phyloP scores from a whole-genome alignment of 2,113 vertebrate species.

The Dasyprocta punctata region DNA sequence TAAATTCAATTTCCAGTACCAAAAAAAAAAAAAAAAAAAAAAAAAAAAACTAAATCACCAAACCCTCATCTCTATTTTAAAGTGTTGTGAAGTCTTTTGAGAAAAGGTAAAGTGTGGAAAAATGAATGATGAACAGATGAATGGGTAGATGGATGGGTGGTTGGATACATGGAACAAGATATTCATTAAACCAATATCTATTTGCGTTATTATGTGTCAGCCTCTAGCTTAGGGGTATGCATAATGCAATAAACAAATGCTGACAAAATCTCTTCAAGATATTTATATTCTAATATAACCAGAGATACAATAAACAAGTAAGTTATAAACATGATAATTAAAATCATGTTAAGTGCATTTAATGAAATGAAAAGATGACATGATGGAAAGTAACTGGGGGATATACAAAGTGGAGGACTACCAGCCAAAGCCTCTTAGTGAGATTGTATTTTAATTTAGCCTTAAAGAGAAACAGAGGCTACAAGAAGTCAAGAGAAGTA shows the following conservation, averaged over 20 bases:
- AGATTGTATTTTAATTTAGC: neutral
- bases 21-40: too few relatives aligned
- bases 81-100: too few relatives aligned
- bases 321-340: neutral
- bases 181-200: neutral
- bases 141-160: too few relatives aligned
- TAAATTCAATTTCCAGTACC: too few relatives aligned
- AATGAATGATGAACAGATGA: too few relatives aligned
- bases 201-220: neutral
- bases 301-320: neutral
- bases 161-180: neutral
- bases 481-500: neutral
- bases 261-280: neutral
- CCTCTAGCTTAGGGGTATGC: neutral
- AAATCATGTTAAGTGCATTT: neutral
- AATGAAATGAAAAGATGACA: neutral
- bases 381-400: neutral
- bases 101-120: too few relatives aligned
- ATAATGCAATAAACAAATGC: neutral
- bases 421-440: neutral
- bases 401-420: neutral
- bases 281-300: neutral
- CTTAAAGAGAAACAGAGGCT: neutral
- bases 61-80: too few relatives aligned
- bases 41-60: too few relatives aligned